Conservation (phyloP, 1,140 invertebrate species). For the Camponotus vicinus region DNA sequence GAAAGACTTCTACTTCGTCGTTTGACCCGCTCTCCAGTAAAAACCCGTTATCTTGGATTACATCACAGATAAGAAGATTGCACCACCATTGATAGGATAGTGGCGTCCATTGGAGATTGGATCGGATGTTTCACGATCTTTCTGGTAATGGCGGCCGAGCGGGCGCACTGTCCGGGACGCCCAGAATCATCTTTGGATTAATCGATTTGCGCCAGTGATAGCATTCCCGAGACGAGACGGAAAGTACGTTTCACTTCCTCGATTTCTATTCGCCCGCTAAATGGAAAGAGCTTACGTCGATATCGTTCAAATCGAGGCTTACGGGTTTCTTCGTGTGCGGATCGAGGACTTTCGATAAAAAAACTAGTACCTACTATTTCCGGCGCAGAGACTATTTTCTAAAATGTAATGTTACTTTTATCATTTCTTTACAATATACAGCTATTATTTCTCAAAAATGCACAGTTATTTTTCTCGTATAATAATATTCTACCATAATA, state of each 20-base stretch:
- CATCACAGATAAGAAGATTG: constrained; percentile 71
- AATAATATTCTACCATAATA: neutral
- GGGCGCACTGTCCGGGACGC: constrained; percentile 29
- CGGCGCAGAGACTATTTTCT: neutral
- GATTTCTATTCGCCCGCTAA: constrained; percentile 61
- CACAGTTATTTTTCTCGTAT: neutral
- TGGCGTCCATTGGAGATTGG: constrained; percentile 63
- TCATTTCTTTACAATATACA: neutral
- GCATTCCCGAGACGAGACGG: constrained; percentile 51
- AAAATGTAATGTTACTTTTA: neutral
- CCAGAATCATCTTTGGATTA: constrained; percentile 63
- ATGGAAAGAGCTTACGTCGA: constrained; percentile 53
- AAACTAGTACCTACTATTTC: constrained; percentile 12
- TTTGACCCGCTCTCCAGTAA: constrained; percentile 7
- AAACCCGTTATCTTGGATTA: constrained; percentile 67
- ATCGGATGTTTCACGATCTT: constrained; percentile 58
- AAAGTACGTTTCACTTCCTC: constrained; percentile 48
- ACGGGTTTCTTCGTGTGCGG: constrained; percentile 22
- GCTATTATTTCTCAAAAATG: neutral
- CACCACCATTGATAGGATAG: constrained; percentile 44
- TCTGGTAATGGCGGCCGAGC: constrained; percentile 2
- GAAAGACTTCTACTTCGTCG: constrained; percentile 58
- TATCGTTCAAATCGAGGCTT: constrained; percentile 47
- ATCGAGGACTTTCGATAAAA: constrained; percentile 30
- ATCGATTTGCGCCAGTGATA: constrained; percentile 62